Percentiles rank a stretch among this genome's conserved stretches.
These are phyloP conservation scores for Aspidapion aeneum DNA, from an alignment of 2,888 invertebrate genomes.

Conservation along the genomic window DNA sequence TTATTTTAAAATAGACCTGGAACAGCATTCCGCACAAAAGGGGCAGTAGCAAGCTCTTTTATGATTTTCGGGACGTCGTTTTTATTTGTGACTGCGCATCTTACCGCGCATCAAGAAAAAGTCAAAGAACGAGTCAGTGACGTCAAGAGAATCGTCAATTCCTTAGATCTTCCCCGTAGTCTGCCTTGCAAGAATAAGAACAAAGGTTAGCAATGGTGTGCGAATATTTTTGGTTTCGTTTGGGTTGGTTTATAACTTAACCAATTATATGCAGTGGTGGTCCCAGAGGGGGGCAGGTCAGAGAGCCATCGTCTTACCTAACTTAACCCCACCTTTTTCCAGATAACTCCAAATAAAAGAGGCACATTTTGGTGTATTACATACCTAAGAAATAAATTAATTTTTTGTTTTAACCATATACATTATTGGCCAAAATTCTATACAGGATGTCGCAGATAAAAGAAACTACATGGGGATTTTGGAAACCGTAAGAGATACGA, in stretches of 20 bases:
- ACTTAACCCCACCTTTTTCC: too few relatives aligned
- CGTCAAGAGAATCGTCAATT: constrained; percentile 77
- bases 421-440: too few relatives aligned
- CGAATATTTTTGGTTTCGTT: neutral
- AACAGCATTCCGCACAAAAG: constrained; percentile 89
- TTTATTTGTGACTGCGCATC: constrained; percentile 92
- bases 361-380: too few relatives aligned
- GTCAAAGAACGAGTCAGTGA: constrained; percentile 83
- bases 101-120: constrained; percentile 89
- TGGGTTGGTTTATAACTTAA: neutral
- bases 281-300: too few relatives aligned
- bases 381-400: too few relatives aligned
- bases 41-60: constrained; percentile 90
- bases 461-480: too few relatives aligned
- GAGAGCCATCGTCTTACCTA: too few relatives aligned
- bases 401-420: too few relatives aligned
- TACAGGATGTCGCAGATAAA: too few relatives aligned
- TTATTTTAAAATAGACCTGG: constrained; percentile 81
- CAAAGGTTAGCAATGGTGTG: constrained; percentile 56
- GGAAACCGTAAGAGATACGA: too few relatives aligned
- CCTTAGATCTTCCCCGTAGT: constrained; percentile 79
- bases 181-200: constrained; percentile 73
- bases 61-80: constrained; percentile 93
- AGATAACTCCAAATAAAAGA: too few relatives aligned
- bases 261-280: too few relatives aligned